Conservation (phyloP, 2,797 vertebrate genomes). For the Anabas testudineus region DNA sequence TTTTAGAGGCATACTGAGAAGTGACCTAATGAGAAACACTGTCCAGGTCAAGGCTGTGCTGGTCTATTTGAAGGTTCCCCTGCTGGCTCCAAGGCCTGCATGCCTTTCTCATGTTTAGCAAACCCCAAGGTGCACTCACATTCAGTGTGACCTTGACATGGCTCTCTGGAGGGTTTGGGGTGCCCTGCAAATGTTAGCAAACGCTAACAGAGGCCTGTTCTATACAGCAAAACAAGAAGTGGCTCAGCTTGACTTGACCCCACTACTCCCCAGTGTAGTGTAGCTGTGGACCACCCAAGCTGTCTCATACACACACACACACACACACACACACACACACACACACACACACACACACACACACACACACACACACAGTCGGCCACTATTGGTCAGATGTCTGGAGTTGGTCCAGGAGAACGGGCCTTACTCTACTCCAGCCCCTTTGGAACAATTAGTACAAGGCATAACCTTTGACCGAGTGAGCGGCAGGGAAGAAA, state of each 20-base stretch:
- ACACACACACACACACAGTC: constrained; percentile 40
- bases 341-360: constrained; percentile 20
- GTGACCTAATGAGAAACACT: constrained; percentile 1
- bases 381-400: constrained; percentile 60
- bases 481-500: constrained; percentile 53
- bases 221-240: constrained; percentile 39
- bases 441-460: constrained; percentile 66
- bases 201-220: constrained; percentile 33
- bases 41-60: background rate
- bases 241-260: constrained; percentile 53
- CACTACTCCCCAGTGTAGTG: background rate
- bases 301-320: constrained; percentile 33
- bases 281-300: constrained; percentile 66
- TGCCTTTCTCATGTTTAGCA: constrained; percentile 3
- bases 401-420: constrained; percentile 65
- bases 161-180: constrained; percentile 19
- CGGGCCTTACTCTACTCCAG: constrained; percentile 51
- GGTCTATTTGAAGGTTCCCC: background rate
- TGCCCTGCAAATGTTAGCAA: constrained; percentile 42
- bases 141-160: constrained; percentile 1
- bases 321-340: constrained; percentile 37
- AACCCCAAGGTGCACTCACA: background rate
- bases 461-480: constrained; percentile 66
- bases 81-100: background rate
- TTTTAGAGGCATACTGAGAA: no score